phyloP scores from a whole-genome alignment of 2,888 invertebrate species.

The Nasonovia ribisnigri region DNA sequence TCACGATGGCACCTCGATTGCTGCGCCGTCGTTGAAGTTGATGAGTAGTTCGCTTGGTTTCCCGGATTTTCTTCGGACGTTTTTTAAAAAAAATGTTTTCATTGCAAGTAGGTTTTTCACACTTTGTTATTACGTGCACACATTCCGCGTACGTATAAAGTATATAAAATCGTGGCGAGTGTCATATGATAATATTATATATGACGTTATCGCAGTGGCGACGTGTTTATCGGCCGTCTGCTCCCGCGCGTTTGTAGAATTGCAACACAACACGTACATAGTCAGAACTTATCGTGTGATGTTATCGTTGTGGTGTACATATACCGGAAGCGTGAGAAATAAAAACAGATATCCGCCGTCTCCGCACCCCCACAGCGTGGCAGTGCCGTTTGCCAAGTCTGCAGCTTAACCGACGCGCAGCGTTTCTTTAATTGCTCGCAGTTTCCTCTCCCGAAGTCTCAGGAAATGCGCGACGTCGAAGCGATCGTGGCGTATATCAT shows the following conservation, averaged over 20 bases:
- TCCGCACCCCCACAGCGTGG: neutral
- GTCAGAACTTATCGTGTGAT: neutral
- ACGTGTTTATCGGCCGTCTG: neutral
- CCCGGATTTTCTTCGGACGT: neutral
- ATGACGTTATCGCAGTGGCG: neutral
- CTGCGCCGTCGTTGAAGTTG: neutral
- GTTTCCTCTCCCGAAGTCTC: slow-evolving; percentile 32
- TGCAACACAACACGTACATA: neutral
- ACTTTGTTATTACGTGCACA: neutral
- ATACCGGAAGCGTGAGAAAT: neutral
- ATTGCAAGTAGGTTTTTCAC: neutral
- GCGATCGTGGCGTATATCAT: slow-evolving; percentile 7
- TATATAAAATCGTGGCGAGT: neutral
- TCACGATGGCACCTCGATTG: neutral
- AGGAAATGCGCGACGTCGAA: slow-evolving; percentile 35
- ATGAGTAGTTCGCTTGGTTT: neutral
- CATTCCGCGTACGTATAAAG: neutral
- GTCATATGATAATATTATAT: no score
- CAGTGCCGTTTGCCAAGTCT: slow-evolving; percentile 20
- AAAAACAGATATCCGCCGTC: neutral
- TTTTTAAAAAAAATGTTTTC: neutral
- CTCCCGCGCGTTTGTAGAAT: neutral
- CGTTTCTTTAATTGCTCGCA: slow-evolving; percentile 19
- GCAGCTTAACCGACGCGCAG: neutral
- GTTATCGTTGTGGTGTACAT: neutral